Evolutionary conservation across 2,113 vertebrate genomes (phyloP), one percentile per base, ranked within the genome.

Genomic region (Oryzias javanicus): DNA sequence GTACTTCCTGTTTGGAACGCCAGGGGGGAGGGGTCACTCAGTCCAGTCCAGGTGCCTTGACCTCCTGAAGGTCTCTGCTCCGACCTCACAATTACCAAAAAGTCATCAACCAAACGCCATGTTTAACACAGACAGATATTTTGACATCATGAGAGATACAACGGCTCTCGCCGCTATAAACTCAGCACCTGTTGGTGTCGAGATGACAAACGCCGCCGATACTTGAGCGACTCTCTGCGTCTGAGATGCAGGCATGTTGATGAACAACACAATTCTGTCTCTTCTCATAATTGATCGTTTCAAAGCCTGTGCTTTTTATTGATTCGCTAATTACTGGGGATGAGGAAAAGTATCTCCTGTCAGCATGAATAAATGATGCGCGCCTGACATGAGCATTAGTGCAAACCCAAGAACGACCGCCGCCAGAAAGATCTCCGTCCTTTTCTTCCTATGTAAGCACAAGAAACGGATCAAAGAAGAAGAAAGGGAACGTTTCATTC

Each of bases 311-410:
- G 75, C 69, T 76, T 88, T 62, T 83, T 82, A 91, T 90, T 61
- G 89, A 91, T 91, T 86, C 19, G 16, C 78, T 92, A 87, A 92
- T 91, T 91, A 84, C 82, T 40, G 1, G 50, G 82, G 84, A 73
- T 74, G 78, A 84, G 67, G 72, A 54, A 76, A 78, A 75, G 83
- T 81, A 68, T 84, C 73, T 69, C 58, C 82, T 77, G 82, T 79
- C 66, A 73, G 80, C 74, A 74, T 89, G 76, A 89, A 87, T 91
- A 87, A 86, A 87, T 88, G 78, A 91, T 90, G 80, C 64, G 72
- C 64, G 72, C 67, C 79, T 86, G 77, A 86, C 74, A 60, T 18
- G 65, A 70, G 60, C 71, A 79, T 81, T 79, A 80, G 79, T 59
- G 63, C 68, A 14, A 67, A 62, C 70, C 70, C 60, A 63, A 64